phyloP scores from a whole-genome alignment of 2,888 invertebrate species.

The Leptinotarsa peninsularis region DNA sequence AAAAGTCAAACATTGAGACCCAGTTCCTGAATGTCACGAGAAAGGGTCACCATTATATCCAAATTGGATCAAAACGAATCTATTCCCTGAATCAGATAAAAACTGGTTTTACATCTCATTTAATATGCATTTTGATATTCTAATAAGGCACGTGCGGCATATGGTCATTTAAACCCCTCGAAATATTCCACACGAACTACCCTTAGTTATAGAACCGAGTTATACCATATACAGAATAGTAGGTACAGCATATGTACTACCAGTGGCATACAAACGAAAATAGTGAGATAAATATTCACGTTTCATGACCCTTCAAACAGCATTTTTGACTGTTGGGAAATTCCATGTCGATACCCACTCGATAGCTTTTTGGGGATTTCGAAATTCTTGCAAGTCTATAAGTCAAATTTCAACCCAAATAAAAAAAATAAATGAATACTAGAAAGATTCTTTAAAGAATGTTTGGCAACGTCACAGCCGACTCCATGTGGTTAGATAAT shows the following conservation, averaged over 20 bases:
- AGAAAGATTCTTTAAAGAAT: no score
- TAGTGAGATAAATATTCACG: not conserved
- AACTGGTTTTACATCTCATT: conserved; percentile 34
- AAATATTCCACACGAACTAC: conserved; percentile 34
- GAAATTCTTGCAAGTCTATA: no score
- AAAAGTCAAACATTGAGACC: conserved; percentile 2
- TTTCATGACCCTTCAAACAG: not conserved
- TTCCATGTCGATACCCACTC: no score
- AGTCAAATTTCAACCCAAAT: no score
- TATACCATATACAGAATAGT: conserved; percentile 1
- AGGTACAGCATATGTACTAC: conserved; percentile 6
- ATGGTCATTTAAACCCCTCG: conserved; percentile 40
- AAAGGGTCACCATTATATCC: not conserved
- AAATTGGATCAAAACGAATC: conserved; percentile 10
- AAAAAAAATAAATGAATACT: no score
- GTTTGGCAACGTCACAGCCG: no score
- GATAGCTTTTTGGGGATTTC: no score
- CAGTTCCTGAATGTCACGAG: not conserved
- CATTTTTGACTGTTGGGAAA: not conserved
- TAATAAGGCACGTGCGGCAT: conserved; percentile 41
- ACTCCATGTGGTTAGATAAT: no score
- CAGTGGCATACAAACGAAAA: conserved; percentile 14
- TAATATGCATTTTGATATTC: conserved; percentile 28
- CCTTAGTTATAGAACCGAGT: conserved; percentile 27
- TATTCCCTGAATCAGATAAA: conserved; percentile 31